Evolutionary conservation across 2,797 vertebrate genomes (phyloP).

Genomic region (Tamandua tetradactyla): DNA sequence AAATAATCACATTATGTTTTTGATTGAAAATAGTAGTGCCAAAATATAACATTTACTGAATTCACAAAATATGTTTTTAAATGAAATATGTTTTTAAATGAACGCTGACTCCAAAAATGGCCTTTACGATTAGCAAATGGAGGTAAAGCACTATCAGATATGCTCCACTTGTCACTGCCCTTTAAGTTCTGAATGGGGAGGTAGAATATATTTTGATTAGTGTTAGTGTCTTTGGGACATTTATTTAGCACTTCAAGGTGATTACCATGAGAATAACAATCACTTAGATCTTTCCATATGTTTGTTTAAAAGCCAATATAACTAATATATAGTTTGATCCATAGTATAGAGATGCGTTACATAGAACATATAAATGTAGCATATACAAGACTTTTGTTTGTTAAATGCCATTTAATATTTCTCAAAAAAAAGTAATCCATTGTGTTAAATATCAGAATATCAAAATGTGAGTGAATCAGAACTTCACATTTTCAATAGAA

Average conservation of each 20-base stretch:
- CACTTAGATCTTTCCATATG: neutral
- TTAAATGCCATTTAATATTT: neutral
- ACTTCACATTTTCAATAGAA: neutral
- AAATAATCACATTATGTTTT: neutral
- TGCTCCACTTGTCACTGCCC: neutral
- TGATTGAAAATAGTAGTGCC: neutral
- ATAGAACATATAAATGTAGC: neutral
- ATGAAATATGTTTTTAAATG: slow-evolving; percentile 29
- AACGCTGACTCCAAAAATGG: neutral
- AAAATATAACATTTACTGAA: neutral
- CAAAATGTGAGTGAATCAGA: neutral
- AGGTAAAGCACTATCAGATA: neutral
- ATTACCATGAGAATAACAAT: neutral
- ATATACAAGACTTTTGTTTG: neutral
- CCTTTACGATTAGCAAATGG: neutral
- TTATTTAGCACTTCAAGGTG: neutral
- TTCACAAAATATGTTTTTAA: neutral
- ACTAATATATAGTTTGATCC: neutral
- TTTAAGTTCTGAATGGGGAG: neutral
- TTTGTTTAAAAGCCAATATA: neutral
- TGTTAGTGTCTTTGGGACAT: neutral
- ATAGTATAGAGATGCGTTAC: neutral
- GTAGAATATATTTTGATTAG: neutral
- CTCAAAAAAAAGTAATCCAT: neutral
- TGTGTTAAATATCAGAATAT: neutral